These are phyloP conservation scores for Eulemur coronatus DNA, from an alignment of 2,797 vertebrate species.

Conservation along the genomic window DNA sequence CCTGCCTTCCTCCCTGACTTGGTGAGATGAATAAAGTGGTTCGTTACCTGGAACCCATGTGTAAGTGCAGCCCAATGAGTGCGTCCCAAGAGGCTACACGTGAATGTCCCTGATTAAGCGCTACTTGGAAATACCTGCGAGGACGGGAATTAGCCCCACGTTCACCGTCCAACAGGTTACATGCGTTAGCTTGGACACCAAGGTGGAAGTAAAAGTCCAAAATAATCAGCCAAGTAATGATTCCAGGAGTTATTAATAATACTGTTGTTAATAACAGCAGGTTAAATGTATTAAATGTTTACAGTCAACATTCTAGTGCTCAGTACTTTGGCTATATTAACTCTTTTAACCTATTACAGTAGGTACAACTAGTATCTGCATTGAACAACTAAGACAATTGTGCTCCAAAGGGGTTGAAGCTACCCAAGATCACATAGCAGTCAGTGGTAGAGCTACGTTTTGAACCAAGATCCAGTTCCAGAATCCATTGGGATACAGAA, in stretches of 20 bases:
- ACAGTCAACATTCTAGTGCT: not conserved
- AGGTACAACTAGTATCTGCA: not conserved
- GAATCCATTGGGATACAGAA: not conserved
- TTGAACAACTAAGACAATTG: not conserved
- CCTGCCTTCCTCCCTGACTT: not conserved
- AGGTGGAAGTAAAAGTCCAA: not conserved
- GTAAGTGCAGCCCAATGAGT: not conserved
- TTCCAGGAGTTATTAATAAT: not conserved
- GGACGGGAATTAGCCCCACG: not conserved
- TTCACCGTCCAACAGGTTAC: not conserved
- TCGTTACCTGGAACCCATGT: accelerated
- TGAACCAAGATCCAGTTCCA: not conserved
- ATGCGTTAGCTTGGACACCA: not conserved
- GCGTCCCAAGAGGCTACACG: not conserved
- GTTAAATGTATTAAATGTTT: not conserved
- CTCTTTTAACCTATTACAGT: not conserved
- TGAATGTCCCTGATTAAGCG: not conserved
- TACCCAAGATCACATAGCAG: not conserved
- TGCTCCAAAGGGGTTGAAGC: not conserved
- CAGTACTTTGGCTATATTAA: not conserved
- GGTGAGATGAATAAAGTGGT: not conserved
- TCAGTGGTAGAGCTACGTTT: not conserved
- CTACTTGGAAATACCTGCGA: not conserved
- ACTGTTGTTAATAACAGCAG: not conserved
- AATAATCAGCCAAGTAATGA: not conserved